A percentile compares a stretch with the other conserved stretches of the same genome.
Evolutionary conservation across 2,888 invertebrate genomes (phyloP).

Genomic region (Allacma fusca): DNA sequence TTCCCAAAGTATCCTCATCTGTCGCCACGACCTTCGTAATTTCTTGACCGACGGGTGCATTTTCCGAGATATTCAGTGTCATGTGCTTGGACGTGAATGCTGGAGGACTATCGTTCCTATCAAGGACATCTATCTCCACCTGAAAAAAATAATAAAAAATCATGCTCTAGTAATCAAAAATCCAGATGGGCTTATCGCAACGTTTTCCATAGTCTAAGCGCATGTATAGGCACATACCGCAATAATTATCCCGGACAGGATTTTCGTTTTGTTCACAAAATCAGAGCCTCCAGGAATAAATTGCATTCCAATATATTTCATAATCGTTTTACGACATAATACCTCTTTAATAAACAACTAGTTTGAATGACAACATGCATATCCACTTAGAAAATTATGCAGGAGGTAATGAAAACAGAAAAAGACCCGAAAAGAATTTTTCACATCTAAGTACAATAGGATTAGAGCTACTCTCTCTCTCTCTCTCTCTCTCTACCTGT

Average conservation of each 20-base stretch:
- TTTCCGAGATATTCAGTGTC: constrained; percentile 82
- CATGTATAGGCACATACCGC: neutral
- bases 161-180: constrained; percentile 18
- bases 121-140: constrained; percentile 67
- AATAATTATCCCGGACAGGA: constrained; percentile 20
- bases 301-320: constrained; percentile 40
- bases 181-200: too few species aligned
- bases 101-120: constrained; percentile 96
- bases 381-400: constrained; percentile 43
- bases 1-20: constrained; percentile 86
- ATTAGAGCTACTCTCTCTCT: neutral
- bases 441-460: constrained; percentile 1
- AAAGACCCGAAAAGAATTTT: constrained; percentile 40
- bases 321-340: constrained; percentile 40
- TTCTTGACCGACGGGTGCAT: constrained; percentile 80
- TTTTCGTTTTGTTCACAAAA: constrained; percentile 39
- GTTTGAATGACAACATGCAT: constrained; percentile 38
- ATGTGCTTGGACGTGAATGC: constrained; percentile 79
- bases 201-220: too few species aligned
- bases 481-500: too few species aligned
- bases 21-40: constrained; percentile 80
- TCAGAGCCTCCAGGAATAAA: constrained; percentile 19
- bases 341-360: constrained; percentile 37
- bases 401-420: constrained; percentile 24
- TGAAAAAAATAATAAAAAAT: constrained; percentile 36